Conservation (phyloP, 2,797 vertebrate genomes). For the Hoplostethus mediterraneus region DNA sequence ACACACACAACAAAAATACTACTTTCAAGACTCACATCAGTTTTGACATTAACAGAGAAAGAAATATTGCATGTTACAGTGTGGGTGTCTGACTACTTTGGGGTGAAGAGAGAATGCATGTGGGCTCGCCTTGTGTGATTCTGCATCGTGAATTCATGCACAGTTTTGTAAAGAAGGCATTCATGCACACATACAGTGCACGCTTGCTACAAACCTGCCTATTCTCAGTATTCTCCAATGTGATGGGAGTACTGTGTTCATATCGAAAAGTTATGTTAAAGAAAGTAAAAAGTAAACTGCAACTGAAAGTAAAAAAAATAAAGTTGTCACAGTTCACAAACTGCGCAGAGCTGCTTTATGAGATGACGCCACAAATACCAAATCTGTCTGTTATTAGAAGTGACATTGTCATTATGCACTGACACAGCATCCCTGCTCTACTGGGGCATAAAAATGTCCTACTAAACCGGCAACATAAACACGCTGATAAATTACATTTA, state of each 20-base stretch:
- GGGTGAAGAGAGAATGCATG: too few relatives aligned
- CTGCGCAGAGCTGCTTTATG: conserved; percentile 70
- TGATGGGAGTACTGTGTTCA: neutral
- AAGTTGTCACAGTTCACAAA: conserved; percentile 79
- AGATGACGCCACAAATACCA: conserved; percentile 78
- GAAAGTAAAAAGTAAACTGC: conserved; percentile 62
- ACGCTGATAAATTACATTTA: conserved; percentile 86
- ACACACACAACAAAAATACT: too few relatives aligned
- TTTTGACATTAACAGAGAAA: too few relatives aligned
- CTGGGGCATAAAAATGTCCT: conserved; percentile 82
- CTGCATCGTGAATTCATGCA: neutral
- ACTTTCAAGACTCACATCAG: too few relatives aligned
- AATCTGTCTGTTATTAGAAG: conserved; percentile 83
- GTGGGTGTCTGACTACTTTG: too few relatives aligned
- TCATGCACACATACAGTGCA: neutral
- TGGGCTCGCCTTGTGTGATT: conserved; percentile 5
- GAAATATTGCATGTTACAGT: too few relatives aligned
- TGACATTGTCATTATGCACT: conserved; percentile 86
- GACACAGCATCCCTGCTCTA: conserved; percentile 83
- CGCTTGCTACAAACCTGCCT: neutral
- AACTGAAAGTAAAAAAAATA: too few relatives aligned
- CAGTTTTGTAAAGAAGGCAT: neutral
- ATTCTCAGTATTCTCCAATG: neutral
- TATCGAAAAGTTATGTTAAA: conserved; percentile 57
- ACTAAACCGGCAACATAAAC: conserved; percentile 85